Evolutionary conservation across 2,113 vertebrate species (phyloP), one percentile per base, ranked within the genome.

Genomic region (Rhea pennata): DNA sequence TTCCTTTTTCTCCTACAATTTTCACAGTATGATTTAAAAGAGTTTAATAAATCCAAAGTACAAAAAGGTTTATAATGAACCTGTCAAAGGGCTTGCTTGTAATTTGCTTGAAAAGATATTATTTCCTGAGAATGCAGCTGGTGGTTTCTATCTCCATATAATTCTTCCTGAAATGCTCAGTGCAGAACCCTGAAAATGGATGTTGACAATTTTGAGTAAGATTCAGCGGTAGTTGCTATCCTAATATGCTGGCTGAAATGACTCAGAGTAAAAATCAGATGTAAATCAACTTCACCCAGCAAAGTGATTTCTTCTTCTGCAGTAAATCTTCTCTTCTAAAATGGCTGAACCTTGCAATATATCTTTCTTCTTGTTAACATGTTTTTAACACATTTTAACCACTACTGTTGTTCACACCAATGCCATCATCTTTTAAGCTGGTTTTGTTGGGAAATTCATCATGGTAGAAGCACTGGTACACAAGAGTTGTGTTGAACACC

Each of bases 41-140:
- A 84, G 46, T 92, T 94, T 96, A 95, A 97, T 96, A 95, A 96
- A 96, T 94, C 80, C 48, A 50, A 91, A 72, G 54, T 66, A 94
- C 71, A 93, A 91, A 96, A 89, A 92, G 24, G 6, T 61, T 91
- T 97, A 91, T 93, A 95, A 94, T 94, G 84, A 95, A 93, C 77
- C 81, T 95, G 94, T 95, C 94, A 96, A 50, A 71, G 33, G 46
- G 27, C 86, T 95, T 94, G 72, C 87, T 93, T 91, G 80, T 62
- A 95, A 93, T 96, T 95, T 96, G 73, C 61, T 81, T 95, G 87
- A 93, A 96, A 95, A 59, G 53, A 72, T 95, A 92, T 96, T 95
- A 93, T 93, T 95, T 91, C 75, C 84, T 77, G 59, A 93, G 89
- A 96, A 85, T 87, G 56, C 61, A 67, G 51, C 69, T 65, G 44